A percentile compares a stretch with the other conserved stretches of the same genome.
phyloP scores from a whole-genome alignment of 2,888 invertebrate species.

The Diaprepes abbreviatus region DNA sequence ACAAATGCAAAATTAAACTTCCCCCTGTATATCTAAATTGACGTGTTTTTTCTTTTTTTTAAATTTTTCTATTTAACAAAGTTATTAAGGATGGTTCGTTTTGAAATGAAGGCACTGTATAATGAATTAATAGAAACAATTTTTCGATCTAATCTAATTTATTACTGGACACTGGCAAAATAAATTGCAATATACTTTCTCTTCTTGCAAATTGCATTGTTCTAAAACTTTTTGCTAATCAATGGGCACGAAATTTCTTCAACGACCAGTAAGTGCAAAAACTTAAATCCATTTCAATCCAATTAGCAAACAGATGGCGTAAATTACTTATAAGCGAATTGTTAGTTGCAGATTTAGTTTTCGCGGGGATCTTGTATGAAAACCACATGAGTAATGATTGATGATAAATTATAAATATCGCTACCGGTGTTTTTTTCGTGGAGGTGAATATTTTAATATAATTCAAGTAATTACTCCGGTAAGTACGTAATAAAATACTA shows the following conservation, averaged over 20 bases:
- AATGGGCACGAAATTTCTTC: neutral
- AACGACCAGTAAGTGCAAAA: conserved; percentile 27
- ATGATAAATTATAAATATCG: neutral
- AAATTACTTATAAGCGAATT: conserved; percentile 43
- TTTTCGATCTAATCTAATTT: too few relatives aligned
- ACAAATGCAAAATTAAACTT: too few relatives aligned
- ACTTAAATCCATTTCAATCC: conserved; percentile 35
- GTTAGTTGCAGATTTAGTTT: conserved; percentile 40
- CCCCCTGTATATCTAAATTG: too few relatives aligned
- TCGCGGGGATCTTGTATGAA: conserved; percentile 19
- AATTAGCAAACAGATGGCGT: conserved; percentile 44
- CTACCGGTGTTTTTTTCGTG: neutral
- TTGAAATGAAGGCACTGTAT: too few relatives aligned
- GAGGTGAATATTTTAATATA: neutral
- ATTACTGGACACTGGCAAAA: neutral
- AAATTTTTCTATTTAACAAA: too few relatives aligned
- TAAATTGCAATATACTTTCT: neutral
- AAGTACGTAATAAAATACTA: too few relatives aligned
- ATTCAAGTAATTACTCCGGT: neutral
- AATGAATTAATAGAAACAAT: too few relatives aligned
- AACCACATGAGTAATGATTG: neutral
- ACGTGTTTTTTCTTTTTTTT: too few relatives aligned
- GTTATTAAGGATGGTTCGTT: too few relatives aligned
- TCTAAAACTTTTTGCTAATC: neutral
- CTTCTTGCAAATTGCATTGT: neutral